Percentiles rank a stretch among this genome's conserved stretches.
Conservation (phyloP, 1,140 invertebrate species). For the Cydia fagiglandana region DNA sequence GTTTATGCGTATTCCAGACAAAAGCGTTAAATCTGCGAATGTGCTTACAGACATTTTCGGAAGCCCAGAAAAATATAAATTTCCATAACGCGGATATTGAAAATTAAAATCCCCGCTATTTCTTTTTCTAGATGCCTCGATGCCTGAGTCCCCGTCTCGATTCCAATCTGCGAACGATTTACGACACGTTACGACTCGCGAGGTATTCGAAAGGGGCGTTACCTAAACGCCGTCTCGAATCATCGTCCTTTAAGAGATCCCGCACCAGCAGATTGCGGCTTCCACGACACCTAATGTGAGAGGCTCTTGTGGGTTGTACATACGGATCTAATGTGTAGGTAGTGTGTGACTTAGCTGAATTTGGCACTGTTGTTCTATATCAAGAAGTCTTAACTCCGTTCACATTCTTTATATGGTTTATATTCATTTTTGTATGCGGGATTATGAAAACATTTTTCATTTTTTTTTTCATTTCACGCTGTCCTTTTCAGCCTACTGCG, state of each 20-base stretch:
- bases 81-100: not conserved
- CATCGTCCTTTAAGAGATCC: slow-evolving; percentile 50
- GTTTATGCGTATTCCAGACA: too few species aligned
- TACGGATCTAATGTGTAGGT: not conserved
- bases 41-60: too few species aligned
- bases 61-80: too few species aligned
- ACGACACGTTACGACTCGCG: slow-evolving; percentile 44
- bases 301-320: slow-evolving; percentile 33
- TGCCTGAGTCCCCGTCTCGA: slow-evolving; percentile 35
- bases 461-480: too few species aligned
- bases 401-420: too few species aligned
- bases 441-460: too few species aligned
- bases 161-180: slow-evolving; percentile 47
- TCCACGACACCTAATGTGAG: slow-evolving; percentile 44
- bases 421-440: too few species aligned
- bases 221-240: slow-evolving; percentile 47
- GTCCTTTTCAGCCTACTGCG: too few species aligned
- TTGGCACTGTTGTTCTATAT: not conserved
- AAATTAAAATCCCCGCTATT: not conserved
- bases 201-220: slow-evolving; percentile 51
- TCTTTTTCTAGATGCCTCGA: not conserved
- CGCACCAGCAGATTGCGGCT: slow-evolving; percentile 44
- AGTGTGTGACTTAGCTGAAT: not conserved
- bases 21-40: too few species aligned
- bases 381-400: not conserved